Evolutionary conservation across 2,113 vertebrate genomes (phyloP), one percentile per base, ranked within the genome.

Genomic region (Otolemur garnettii): DNA sequence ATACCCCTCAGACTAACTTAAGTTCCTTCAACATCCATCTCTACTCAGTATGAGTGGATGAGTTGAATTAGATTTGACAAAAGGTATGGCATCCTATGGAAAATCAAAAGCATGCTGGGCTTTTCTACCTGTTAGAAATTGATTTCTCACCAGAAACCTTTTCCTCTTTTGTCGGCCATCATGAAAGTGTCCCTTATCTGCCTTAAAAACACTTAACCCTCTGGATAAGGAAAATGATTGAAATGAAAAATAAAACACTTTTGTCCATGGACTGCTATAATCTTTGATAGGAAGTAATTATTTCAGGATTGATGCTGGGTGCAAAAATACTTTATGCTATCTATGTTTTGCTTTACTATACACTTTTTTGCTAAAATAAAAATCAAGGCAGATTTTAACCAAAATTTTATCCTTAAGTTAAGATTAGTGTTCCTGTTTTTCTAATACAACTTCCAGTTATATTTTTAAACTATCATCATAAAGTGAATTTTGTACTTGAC

Each of bases 1-100:
- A 59, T 86, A 96, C 94, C 62, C 74, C 79, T 97, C 96, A 80
- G 92, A 57, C 92, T 1, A 62, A 74, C 1, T 71, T 90, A 62
- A 82, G 26, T 19, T 92, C 55, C 35, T 75, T 90, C 53, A 71
- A 15, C 8, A 72, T 55, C 26, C 13, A 87, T 18, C 24, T 1
- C 77, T 79, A 87, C 18, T 78, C 30, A 59, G 10, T 78, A 59
- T 78, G 75, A 75, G n/a, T 72, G 38, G 10, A 38, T 45, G 22
- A 42, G 8, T 30, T 59, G 17, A 93, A 90, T 80, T 85, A 59
- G 5, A 53, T 77, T 62, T 62, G 88, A 59, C 57, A 45, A n/a
- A 69, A 86, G 28, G 35, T 9, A 1, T 50, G 24, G 1, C n/a
- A 87, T 68, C 35, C 64, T 55, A 53, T 19, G 26, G 5, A 91